These are phyloP conservation scores for Alcis repandata DNA, from an alignment of 2,888 invertebrate species.

Conservation along the genomic window DNA sequence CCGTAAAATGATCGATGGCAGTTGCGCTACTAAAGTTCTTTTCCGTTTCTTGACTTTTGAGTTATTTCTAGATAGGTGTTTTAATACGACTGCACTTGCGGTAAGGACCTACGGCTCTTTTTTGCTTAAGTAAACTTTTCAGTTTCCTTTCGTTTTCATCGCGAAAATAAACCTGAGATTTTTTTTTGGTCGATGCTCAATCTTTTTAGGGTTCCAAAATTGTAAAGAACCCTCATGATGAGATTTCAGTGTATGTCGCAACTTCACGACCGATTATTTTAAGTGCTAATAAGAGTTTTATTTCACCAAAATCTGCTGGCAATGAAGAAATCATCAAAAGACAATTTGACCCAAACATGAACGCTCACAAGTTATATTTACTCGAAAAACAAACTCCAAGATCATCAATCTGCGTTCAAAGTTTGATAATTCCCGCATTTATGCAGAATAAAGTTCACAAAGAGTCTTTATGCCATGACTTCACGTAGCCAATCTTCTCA, in stretches of 20 bases:
- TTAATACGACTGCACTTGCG: too few species aligned
- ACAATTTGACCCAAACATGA: background rate
- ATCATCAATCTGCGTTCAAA: slow-evolving; percentile 20
- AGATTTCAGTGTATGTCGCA: too few species aligned
- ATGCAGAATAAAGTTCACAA: slow-evolving; percentile 16
- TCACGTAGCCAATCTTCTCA: slow-evolving; percentile 7
- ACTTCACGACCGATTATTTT: too few species aligned
- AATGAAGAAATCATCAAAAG: background rate
- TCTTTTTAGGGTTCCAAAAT: too few species aligned
- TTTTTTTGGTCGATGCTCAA: too few species aligned
- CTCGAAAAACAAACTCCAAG: background rate
- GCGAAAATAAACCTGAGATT: too few species aligned
- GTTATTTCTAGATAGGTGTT: too few species aligned
- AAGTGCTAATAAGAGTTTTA: background rate
- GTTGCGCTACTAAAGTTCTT: background rate
- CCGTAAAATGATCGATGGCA: background rate
- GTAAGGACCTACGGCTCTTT: too few species aligned
- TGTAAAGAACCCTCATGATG: too few species aligned
- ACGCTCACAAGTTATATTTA: background rate
- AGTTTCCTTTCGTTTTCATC: too few species aligned
- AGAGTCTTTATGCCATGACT: background rate
- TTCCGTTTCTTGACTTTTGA: background rate
- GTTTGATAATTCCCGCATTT: slow-evolving; percentile 20
- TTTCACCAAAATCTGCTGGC: too few species aligned
- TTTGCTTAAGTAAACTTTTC: too few species aligned